Evolutionary conservation across 1,140 invertebrate genomes (phyloP).

Genomic region (Nilaparvata lugens): DNA sequence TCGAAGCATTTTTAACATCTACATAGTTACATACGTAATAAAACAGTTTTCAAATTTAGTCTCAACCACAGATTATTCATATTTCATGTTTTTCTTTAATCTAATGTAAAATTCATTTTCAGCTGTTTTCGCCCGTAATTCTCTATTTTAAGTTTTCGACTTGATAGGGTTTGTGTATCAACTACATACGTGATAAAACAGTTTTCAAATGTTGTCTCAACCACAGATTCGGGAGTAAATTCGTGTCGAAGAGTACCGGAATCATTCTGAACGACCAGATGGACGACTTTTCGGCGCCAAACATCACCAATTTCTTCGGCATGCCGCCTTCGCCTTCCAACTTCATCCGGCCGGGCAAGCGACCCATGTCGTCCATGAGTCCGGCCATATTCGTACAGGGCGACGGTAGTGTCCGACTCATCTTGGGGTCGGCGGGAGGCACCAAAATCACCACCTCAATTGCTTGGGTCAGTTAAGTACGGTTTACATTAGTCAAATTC

Average conservation of each 20-base stretch:
- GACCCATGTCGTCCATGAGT: slow-evolving; percentile 85
- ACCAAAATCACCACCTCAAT: slow-evolving; percentile 78
- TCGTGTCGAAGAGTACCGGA: slow-evolving; percentile 64
- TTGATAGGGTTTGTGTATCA: no score
- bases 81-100: no score
- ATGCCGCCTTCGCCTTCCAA: slow-evolving; percentile 73
- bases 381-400: slow-evolving; percentile 67
- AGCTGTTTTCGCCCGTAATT: no score
- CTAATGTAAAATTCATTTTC: no score
- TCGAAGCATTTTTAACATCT: no score
- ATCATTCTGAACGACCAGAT: slow-evolving; percentile 92
- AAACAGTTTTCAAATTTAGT: no score
- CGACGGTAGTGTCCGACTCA: slow-evolving; percentile 51
- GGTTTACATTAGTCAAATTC: no score
- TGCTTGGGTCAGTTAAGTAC: slow-evolving; percentile 50
- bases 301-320: slow-evolving; percentile 63
- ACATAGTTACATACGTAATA: no score
- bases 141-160: no score
- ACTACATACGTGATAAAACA: no score
- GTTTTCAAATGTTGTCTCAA: not conserved
- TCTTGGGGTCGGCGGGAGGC: slow-evolving; percentile 81
- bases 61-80: no score
- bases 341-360: slow-evolving; percentile 65
- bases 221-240: slow-evolving; percentile 60
- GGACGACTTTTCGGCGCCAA: slow-evolving; percentile 88